phyloP scores from a whole-genome alignment of 2,113 vertebrate species.

The Forbesichthys agassizii region DNA sequence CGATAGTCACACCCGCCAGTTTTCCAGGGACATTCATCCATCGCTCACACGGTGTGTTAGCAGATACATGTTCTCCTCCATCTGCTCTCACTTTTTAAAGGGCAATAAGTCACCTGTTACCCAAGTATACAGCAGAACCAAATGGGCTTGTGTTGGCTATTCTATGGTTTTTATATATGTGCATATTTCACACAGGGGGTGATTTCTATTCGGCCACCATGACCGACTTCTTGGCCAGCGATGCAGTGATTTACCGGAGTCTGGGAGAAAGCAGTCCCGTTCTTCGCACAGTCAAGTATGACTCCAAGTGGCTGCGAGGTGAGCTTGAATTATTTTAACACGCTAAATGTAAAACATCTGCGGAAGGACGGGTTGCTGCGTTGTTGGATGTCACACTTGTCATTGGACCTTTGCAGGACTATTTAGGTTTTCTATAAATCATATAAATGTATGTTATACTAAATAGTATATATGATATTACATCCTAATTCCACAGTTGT shows the following conservation, averaged over 20 bases:
- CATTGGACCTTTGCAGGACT: not conserved
- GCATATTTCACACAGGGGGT: constrained; percentile 73
- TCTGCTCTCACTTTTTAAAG: constrained; percentile 1
- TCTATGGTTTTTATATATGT: not conserved
- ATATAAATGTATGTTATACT: too few species aligned
- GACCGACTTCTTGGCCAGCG: constrained; percentile 91
- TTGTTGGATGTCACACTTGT: not conserved
- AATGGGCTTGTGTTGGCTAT: not conserved
- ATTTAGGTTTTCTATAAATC: not conserved
- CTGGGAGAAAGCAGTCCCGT: constrained; percentile 82
- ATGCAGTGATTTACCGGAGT: constrained; percentile 90
- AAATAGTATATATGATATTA: not conserved
- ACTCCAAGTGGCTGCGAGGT: constrained; percentile 96
- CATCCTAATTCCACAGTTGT: not conserved
- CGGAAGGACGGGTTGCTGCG: not conserved
- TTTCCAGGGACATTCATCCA: constrained; percentile 71
- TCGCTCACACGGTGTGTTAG: constrained; percentile 59
- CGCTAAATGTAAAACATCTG: not conserved
- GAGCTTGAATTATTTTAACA: constrained; percentile 35
- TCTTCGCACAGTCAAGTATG: constrained; percentile 89
- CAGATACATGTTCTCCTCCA: constrained; percentile 30
- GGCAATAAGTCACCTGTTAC: too few species aligned
- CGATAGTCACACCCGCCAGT: constrained; percentile 51
- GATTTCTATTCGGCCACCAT: constrained; percentile 91
- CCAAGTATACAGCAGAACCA: too few species aligned